Base-by-base conservation (phyloP, 2,113 vertebrate species). In the Chloropsis hardwickii region DNA sequence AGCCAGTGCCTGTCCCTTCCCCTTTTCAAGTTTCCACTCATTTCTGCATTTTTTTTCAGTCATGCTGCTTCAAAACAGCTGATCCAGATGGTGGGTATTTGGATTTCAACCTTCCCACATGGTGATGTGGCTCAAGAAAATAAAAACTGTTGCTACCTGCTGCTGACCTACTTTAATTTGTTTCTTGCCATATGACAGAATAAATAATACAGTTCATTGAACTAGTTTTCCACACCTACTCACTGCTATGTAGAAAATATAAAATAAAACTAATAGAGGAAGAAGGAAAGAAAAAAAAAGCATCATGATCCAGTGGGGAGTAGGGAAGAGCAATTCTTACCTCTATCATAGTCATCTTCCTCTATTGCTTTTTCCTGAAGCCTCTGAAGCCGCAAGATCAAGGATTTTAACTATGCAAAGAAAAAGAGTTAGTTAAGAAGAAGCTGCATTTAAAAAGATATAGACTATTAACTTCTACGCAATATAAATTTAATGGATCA, bases 261-360 rank as follows among this genome's bases (percentile, higher is more conserved):
- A 83, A 93, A 94, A 83, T 58, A 60, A 91, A 66, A 71, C 61
- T 53, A 73, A 58, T 10, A 85, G 14, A 70, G 21, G 8, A 73
- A 92, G 16, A 18, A 37, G 11, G 7, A 53, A 69, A 29, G 2
- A 2, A 6, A 11, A 27, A 81, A 57, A 19, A 33, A 1, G 3
- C 25, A 88, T 14, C 27, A 83, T 42, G 31, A 93, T 67, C 35
- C 64, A 60, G 19, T 14, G 14, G 40, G n/a, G 45, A 24, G 2
- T 3, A 35, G 12, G 11, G 13, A 37, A 29, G 14, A 66, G 5
- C 12, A 90, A 48, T 17, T 84, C 88, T 91, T 78, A 99, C 99
- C 99, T 97, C 93, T 97, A 12, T 99, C 99, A 74, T 98, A 99
- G 94, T 99, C 98, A n/a, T 99, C 99, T 44, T 98, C 98, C 71